A percentile compares a stretch with the other conserved stretches of the same genome.
phyloP scores from a whole-genome alignment of 2,113 vertebrate species.

The Oxyruncus cristatus region DNA sequence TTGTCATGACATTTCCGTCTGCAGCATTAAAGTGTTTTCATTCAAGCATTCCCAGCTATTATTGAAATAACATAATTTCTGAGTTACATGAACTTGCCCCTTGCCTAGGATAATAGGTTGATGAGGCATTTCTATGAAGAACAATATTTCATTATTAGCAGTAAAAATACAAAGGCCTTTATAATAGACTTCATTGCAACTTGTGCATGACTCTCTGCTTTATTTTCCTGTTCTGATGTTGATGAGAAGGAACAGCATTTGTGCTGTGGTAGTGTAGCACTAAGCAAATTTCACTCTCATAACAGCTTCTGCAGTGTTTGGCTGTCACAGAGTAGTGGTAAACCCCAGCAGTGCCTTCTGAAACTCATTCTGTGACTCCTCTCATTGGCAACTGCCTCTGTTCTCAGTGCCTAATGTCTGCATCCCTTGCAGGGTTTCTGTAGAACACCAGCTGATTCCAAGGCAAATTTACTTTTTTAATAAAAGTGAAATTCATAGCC shows the following conservation, averaged over 20 bases:
- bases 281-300: not conserved
- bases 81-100: not conserved
- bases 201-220: not conserved
- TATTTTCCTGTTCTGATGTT: not conserved
- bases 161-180: not conserved
- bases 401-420: not conserved
- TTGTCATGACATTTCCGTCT: conserved; percentile 49
- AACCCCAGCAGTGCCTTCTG: not conserved
- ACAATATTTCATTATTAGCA: not conserved
- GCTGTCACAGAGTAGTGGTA: not conserved
- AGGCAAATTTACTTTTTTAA: conserved; percentile 22
- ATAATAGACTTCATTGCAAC: not conserved
- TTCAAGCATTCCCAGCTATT: conserved; percentile 1
- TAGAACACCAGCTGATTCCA: not conserved
- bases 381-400: not conserved
- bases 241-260: not conserved
- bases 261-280: not conserved
- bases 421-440: not conserved
- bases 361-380: not conserved
- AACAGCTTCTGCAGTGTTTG: not conserved
- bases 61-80: conserved; percentile 20
- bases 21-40: conserved; percentile 29
- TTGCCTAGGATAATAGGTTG: not conserved
- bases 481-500: not conserved
- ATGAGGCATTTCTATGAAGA: conserved; percentile 27